Base-by-base conservation (phyloP, 2,888 invertebrate genomes). In the Pyrochroa serraticornis region DNA sequence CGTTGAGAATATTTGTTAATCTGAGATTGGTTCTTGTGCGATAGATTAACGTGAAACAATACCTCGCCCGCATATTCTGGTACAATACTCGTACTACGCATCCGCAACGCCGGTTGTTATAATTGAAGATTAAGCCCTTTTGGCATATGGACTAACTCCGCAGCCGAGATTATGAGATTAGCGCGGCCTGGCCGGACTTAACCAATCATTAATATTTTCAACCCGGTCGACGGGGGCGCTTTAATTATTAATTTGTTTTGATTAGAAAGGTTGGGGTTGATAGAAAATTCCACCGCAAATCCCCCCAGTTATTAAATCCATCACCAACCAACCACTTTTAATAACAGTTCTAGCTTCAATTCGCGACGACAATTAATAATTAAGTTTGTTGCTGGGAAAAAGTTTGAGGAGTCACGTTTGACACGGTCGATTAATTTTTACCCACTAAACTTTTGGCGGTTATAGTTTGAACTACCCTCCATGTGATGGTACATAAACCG, bases 81-180 rank as follows among this genome's bases (percentile, higher is more conserved):
- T 48, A 42, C 14, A 5, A 22, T 2, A 3, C 22, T 22, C 22
- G 22, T 22, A 22, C 22, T 22, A 42, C 33, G 41, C 34, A 13
- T n/a, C 33, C 58, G 52, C 48, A 60, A 62, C 60, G 37, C 51
- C 63, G 56, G 63, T 62, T 60, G 67, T 68, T 70, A 69, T 70
- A 71, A 71, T 71, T 70, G 71, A 69, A 71, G 70, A 69, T 70
- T 70, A 70, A 68, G 66, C 69, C 64, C 66, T 64, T 64, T 64
- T 66, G 64, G 65, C 66, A 60, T 64, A 64, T 65, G 66, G 67
- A 67, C 66, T 64, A 63, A 65, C 63, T 62, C 64, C 56, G 60
- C 60, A 62, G 60, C 58, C 55, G 38, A 60, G 71, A 71, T 71
- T 70, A 70, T 58, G 57, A 62, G 64, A 69, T 68, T 65, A 69